A percentile compares a stretch with the other conserved stretches of the same genome.
Conservation (phyloP, 2,888 invertebrate species). For the Drosophila antonietae region DNA sequence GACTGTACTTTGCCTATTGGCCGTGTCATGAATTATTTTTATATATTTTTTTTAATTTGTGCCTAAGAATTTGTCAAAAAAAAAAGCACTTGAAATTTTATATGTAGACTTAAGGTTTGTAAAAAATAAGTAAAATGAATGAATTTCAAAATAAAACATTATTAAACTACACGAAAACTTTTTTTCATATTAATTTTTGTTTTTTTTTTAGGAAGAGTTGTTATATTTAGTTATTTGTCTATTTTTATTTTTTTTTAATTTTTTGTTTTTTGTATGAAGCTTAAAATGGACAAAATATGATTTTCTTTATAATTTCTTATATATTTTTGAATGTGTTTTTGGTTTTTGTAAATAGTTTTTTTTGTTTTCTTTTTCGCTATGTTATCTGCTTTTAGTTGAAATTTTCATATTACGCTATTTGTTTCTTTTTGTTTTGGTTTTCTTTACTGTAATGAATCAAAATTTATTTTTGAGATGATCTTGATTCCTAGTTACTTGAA, state of each 20-base stretch:
- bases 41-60: slow-evolving; percentile 30
- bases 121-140: slow-evolving; percentile 4
- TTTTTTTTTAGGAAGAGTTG: slow-evolving; percentile 67
- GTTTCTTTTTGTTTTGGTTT: not conserved
- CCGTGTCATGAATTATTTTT: slow-evolving; percentile 24
- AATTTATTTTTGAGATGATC: slow-evolving; percentile 37
- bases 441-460: slow-evolving; percentile 30
- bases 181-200: slow-evolving; percentile 15
- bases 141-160: slow-evolving; percentile 7
- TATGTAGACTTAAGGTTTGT: slow-evolving; percentile 4
- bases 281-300: slow-evolving; percentile 74
- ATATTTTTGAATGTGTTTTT: slow-evolving; percentile 22
- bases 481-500: slow-evolving; percentile 60
- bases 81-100: slow-evolving; percentile 37
- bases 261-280: slow-evolving; percentile 59
- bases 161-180: slow-evolving; percentile 30
- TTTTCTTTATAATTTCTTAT: slow-evolving; percentile 26
- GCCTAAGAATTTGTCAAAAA: slow-evolving; percentile 39
- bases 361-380: slow-evolving; percentile 60
- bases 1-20: slow-evolving; percentile 50
- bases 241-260: slow-evolving; percentile 14
- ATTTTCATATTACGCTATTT: slow-evolving; percentile 38
- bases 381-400: slow-evolving; percentile 39
- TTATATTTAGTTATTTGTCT: slow-evolving; percentile 37
- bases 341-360: slow-evolving; percentile 66